A percentile compares a stretch with the other conserved stretches of the same genome.
These are phyloP conservation scores for Hypotaenidia okinawae DNA, from an alignment of 2,797 vertebrate genomes.

Conservation along the genomic window DNA sequence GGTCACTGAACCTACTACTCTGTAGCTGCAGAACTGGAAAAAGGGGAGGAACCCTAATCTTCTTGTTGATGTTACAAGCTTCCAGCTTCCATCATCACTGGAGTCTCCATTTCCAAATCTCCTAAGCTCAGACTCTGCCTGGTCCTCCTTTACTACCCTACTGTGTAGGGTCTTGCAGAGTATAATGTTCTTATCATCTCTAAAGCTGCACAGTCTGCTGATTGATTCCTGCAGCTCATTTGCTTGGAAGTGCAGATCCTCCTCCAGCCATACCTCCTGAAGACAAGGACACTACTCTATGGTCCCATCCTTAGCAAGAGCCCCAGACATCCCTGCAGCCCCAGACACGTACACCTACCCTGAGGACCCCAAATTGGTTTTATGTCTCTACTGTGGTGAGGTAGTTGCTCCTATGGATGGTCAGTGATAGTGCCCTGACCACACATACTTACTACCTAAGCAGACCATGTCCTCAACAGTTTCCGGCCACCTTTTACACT, in stretches of 20 bases:
- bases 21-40: background rate
- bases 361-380: background rate
- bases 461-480: background rate
- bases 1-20: background rate
- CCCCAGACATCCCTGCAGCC: background rate
- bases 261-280: background rate
- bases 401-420: background rate
- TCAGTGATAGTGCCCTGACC: background rate
- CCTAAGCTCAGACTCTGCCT: background rate
- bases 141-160: background rate
- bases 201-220: background rate
- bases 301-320: background rate
- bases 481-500: background rate
- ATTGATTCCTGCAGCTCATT: background rate
- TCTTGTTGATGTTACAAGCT: background rate
- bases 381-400: background rate
- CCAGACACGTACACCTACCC: background rate
- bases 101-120: background rate
- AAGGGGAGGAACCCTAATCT: background rate
- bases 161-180: background rate
- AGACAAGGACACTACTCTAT: background rate
- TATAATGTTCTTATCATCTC: background rate
- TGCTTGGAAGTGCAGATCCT: background rate
- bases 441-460: background rate
- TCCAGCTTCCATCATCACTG: background rate